Percentiles rank a stretch among this genome's conserved stretches.
These are phyloP conservation scores for Norana najaformis DNA, from an alignment of 2,888 invertebrate species.

Conservation along the genomic window DNA sequence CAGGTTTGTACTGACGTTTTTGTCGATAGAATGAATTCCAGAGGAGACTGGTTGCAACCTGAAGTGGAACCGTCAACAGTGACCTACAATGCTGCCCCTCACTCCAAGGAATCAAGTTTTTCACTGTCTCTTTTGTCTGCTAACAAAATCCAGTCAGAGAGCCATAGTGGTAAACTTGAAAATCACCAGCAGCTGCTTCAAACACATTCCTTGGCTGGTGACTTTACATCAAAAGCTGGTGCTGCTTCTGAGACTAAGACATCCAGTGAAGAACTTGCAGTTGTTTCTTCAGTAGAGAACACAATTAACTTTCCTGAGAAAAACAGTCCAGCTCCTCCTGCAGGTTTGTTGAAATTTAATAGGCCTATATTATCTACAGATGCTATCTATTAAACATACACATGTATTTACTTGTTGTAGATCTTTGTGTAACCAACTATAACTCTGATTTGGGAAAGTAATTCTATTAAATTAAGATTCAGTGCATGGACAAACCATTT, in stretches of 20 bases:
- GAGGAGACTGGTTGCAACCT: background rate
- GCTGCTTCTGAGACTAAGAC: background rate
- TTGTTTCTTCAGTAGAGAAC: background rate
- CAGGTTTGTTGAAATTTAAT: conserved; percentile 1
- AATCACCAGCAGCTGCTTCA: background rate
- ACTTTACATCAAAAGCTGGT: background rate
- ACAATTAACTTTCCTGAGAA: background rate
- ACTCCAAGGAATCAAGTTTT: background rate
- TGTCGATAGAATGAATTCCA: background rate
- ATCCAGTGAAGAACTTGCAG: background rate
- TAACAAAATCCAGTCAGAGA: background rate
- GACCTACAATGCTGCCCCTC: background rate
- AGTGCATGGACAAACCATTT: background rate
- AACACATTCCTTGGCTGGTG: background rate
- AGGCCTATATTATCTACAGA: background rate
- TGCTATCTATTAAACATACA: background rate
- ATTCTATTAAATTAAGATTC: background rate
- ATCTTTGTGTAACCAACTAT: too few relatives aligned
- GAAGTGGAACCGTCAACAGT: background rate
- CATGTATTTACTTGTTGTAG: too few relatives aligned
- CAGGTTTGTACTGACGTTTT: background rate
- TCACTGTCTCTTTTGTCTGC: background rate
- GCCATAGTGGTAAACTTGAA: background rate
- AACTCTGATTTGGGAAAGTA: background rate
- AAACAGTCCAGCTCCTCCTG: background rate